phyloP scores from a whole-genome alignment of 2,113 vertebrate species.

The Anguilla rostrata region DNA sequence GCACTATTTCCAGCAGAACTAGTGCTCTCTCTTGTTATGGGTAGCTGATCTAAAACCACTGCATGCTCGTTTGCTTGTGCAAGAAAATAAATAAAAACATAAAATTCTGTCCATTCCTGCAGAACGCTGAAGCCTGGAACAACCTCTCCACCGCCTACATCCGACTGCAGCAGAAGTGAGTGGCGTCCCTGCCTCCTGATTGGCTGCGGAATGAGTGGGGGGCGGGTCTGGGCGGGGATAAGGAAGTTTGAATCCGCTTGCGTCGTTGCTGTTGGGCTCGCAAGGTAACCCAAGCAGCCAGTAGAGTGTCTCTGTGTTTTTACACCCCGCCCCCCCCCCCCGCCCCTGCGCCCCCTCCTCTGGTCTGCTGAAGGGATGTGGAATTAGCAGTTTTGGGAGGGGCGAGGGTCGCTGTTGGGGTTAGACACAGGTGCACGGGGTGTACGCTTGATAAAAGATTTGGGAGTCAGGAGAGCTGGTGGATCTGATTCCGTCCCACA shows the following conservation, averaged over 20 bases:
- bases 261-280: too few relatives aligned
- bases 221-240: not conserved
- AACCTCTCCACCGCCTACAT: constrained; percentile 96
- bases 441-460: not conserved
- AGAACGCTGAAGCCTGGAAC: constrained; percentile 99
- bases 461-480: constrained; percentile 8
- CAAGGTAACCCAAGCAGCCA: too few relatives aligned
- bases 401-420: too few relatives aligned
- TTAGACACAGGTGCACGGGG: not conserved
- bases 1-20: not conserved
- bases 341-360: not conserved
- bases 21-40: not conserved
- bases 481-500: not conserved
- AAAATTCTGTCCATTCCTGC: constrained; percentile 32
- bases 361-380: not conserved
- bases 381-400: not conserved
- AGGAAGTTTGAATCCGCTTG: not conserved
- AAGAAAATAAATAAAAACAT: not conserved
- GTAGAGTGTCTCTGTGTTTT: too few relatives aligned
- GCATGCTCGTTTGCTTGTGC: not conserved
- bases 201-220: not conserved
- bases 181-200: constrained; percentile 41
- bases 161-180: constrained; percentile 92
- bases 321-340: too few relatives aligned
- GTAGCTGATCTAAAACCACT: not conserved